Evolutionary conservation across 2,113 vertebrate genomes (phyloP).

Genomic region (Mustela nigripes): DNA sequence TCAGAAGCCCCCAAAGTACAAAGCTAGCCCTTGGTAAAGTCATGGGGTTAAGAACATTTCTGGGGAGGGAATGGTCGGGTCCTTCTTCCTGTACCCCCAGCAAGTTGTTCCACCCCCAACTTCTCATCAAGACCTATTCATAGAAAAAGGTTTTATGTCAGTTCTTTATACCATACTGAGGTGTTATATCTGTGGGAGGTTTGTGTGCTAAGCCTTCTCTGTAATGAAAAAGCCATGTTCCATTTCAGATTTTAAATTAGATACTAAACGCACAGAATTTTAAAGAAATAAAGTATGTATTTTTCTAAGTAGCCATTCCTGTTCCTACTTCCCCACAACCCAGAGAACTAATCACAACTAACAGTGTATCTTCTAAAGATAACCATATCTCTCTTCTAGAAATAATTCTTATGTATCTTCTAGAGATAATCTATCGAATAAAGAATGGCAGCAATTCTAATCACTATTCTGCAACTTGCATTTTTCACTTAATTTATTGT

Average conservation of each 20-base stretch:
- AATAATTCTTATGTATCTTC: neutral
- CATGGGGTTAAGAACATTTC: neutral
- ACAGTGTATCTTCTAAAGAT: neutral
- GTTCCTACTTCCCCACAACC: neutral
- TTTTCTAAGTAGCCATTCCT: neutral
- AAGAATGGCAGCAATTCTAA: neutral
- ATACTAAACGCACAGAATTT: neutral
- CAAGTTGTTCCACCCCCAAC: neutral
- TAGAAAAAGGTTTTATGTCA: neutral
- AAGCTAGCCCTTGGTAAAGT: neutral
- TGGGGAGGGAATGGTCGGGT: neutral
- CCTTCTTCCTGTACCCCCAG: neutral
- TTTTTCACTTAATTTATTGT: neutral
- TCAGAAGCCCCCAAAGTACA: neutral
- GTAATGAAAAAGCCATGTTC: neutral
- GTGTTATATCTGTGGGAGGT: neutral
- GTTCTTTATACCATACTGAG: neutral
- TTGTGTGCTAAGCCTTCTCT: neutral
- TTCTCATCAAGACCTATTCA: neutral
- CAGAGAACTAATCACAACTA: neutral
- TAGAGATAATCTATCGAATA: neutral
- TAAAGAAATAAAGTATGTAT: slow-evolving; percentile 24
- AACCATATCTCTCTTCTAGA: neutral
- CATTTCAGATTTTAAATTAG: neutral
- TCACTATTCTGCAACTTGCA: neutral